These are phyloP conservation scores for Denticeps clupeoides DNA, from an alignment of 2,797 vertebrate genomes.

Conservation along the genomic window DNA sequence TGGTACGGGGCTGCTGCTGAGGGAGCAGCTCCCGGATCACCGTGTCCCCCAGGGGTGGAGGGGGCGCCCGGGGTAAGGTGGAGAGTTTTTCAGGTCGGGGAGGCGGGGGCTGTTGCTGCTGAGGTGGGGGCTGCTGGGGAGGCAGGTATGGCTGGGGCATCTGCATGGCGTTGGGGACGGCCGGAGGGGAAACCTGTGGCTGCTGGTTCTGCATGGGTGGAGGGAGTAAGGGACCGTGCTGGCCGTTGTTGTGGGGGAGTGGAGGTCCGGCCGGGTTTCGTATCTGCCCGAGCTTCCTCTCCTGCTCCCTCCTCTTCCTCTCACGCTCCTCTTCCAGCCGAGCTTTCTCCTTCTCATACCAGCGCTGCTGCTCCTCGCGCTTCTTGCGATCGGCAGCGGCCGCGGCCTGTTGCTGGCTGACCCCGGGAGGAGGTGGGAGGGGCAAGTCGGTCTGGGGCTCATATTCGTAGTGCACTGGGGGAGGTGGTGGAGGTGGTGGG, in stretches of 20 bases:
- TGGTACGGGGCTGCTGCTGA: constrained; percentile 92
- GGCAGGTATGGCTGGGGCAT: constrained; percentile 31
- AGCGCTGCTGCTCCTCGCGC: constrained; percentile 91
- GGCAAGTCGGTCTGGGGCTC: constrained; percentile 64
- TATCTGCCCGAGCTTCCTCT: constrained; percentile 86
- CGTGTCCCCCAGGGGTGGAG: constrained; percentile 65
- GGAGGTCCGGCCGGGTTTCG: constrained; percentile 70
- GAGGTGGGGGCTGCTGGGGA: constrained; percentile 14
- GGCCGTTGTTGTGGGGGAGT: constrained; percentile 61
- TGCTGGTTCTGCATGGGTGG: constrained; percentile 45
- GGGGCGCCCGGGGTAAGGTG: constrained; percentile 61
- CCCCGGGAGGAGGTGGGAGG: constrained; percentile 58
- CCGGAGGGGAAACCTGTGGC: constrained; percentile 38
- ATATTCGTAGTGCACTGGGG: constrained; percentile 63
- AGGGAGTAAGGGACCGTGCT: constrained; percentile 46
- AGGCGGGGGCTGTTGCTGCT: constrained; percentile 29
- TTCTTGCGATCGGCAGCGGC: constrained; percentile 77
- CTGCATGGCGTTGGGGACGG: constrained; percentile 35
- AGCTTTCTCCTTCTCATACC: constrained; percentile 98
- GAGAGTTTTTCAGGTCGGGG: constrained; percentile 74
- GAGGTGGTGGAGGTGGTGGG: constrained; percentile 48
- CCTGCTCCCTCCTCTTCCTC: constrained; percentile 86
- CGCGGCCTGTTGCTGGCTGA: constrained; percentile 55
- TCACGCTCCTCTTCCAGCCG: constrained; percentile 93
- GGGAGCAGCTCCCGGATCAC: constrained; percentile 91